Evolutionary conservation across 2,113 vertebrate species (phyloP), one percentile per base, ranked within the genome.

Genomic region (Grammatotria lemairii): DNA sequence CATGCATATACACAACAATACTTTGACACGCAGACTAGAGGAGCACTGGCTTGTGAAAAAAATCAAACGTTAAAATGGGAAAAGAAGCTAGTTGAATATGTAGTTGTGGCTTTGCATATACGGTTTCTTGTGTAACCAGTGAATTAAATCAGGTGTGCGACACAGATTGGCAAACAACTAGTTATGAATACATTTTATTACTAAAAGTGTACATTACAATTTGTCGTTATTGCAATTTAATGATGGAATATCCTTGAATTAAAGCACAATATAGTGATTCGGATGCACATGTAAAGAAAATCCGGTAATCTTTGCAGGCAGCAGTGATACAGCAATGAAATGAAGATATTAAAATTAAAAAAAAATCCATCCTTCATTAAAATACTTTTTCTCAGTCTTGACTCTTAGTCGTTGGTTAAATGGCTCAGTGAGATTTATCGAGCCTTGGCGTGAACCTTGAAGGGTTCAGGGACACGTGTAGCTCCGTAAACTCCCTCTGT

Each of bases 381-480:
- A 35, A n/a, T 11, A 7, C 6, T 63, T 63, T 35, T n/a, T 63
- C 58, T 33, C 58, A 63, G 17, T 35, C 58, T 63, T 35, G 31
- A 35, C 31, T 19, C 16, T 35, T 35, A 35, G 16, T 11, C 4
- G 9, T 7, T 19, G 28, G 26, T 63, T n/a, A 63, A 35, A 35
- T 33, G 16, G 14, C 57, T 55, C 54, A 23, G 9, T 55, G 54
- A 55, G 21, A 13, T 51, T 95, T 79, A 95, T 23, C 87, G 86
- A 49, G 12, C 19, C 33, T 94, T 21, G 0, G 96, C 96, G 0
- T 95, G 85, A 89, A 54, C 89, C 40, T 90, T 88, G 94, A 95
- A 96, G 35, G 93, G 94, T 4, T 42, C 40, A 2, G 96, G 96
- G 12, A 82, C 82, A 6, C 88, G 90, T 17, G 54, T 93, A 3